Conservation (phyloP, 2,113 vertebrate genomes). For the Mellivora capensis region DNA sequence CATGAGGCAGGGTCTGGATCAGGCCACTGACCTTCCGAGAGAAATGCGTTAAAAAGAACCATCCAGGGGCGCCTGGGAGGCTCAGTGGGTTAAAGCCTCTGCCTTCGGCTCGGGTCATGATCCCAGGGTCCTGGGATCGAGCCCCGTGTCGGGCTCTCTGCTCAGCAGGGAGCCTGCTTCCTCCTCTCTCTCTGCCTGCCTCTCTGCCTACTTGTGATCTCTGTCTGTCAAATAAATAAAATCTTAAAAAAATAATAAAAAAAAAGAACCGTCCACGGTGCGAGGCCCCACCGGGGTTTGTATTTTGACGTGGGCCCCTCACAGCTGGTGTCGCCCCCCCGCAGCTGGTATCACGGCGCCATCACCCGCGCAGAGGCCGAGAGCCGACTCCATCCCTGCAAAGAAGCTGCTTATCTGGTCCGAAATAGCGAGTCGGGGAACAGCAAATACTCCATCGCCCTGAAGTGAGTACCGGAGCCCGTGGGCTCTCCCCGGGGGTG, state of each 20-base stretch:
- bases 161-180: no score
- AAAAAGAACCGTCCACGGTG: background rate
- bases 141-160: no score
- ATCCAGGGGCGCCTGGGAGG: no score
- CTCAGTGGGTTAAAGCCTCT: no score
- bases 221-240: no score
- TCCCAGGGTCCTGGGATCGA: no score
- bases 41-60: background rate
- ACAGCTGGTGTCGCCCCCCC: no score
- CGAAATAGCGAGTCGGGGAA: slow-evolving; percentile 94
- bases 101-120: no score
- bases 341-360: slow-evolving; percentile 95
- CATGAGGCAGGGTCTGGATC: background rate
- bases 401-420: slow-evolving; percentile 94
- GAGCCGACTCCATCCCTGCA: slow-evolving; percentile 91
- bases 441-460: slow-evolving; percentile 96
- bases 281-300: background rate
- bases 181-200: no score
- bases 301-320: background rate
- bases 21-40: background rate
- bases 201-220: no score
- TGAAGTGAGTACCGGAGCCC: slow-evolving; percentile 88
- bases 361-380: slow-evolving; percentile 94
- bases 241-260: background rate
- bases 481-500: fast-evolving